Evolutionary conservation across 2,888 invertebrate genomes (phyloP), one percentile per base, ranked within the genome.

Genomic region (Sylvicola cinctus): DNA sequence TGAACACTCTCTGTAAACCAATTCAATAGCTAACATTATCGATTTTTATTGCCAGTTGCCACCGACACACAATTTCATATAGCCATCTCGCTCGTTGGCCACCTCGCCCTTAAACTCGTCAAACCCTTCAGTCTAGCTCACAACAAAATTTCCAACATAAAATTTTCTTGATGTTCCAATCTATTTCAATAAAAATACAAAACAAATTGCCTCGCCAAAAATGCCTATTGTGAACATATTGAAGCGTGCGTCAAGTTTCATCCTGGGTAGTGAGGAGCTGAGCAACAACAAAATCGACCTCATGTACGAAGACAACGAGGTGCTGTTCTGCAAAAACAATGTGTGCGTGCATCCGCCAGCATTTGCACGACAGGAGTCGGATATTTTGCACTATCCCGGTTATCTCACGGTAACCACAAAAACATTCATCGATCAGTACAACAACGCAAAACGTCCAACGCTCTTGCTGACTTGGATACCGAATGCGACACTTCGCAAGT

Each of bases 291-390:
- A 67, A 46, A 63, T 67, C 45, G 64, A 63, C 41, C 64, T 63
- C 30, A 58, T 66, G 48, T 81, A 79, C 50, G 75, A 78, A 52
- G 80, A 84, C 57, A 83, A 83, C 49, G 84, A 84, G 62, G 72
- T 80, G 39, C 61, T 84, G 33, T 84, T 81, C 55, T 83, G 84
- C 59, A 95, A 93, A 62, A 95, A 95, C 55, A 93, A 95, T 59
- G 90, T 95, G 25, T 95, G 93, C 56, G 91, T 95, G 31, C 93
- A 95, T 63, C 90, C 91, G 5, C 85, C 88, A 32, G 78, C 81
- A 0, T 67, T 80, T 39, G 70, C 81, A 34, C 68, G 85, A 32
- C 78, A 79, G 45, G 79, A 80, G 46, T 69, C 77, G 35, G 87
- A 88, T 44, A 71, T 81, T 20, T 65, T 84, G 1, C 93, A 93